Evolutionary conservation across 2,113 vertebrate genomes (phyloP), one percentile per base, ranked within the genome.

Genomic region (Cathartes aura): DNA sequence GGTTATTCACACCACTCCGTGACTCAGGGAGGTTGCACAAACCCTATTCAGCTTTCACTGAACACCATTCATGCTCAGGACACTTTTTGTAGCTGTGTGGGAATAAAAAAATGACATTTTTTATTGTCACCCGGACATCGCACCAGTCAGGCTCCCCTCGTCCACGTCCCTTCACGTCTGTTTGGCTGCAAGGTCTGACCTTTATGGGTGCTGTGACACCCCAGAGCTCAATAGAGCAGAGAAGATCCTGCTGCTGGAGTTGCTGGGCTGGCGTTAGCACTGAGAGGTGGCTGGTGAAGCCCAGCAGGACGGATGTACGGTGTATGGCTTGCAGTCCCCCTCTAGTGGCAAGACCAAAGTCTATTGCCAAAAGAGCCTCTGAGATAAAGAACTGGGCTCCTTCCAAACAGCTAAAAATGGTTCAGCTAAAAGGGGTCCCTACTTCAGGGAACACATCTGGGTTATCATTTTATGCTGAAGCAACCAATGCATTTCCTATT

Each of bases 271-370:
- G 21, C 21, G 45, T 9, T 4, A 13, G 64, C 71, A 21, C 45
- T 4, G 16, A 8, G 11, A 24, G 12, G 43, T 3, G 45, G 18
- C 48, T 23, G 62, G 72, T 5, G n/a, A 66, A 55, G 47, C 29
- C 59, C 47, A 16, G 47, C 21, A 56, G 42, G 26, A 53, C 0
- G 18, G 62, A 32, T 4, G 9, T 2, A 48, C 2, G 0, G 53
- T 58, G 30, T 4, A 38, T 0, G 20, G 93, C 4, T 1, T 74
- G 53, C 78, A 90, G 74, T 70, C 94, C 76, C 92, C 96, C 87
- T 96, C 96, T 96, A 95, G 91, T 76, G 95, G 96, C 50, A 80
- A 64, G 40, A 74, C 22, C 36, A 17, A 92, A 64, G n/a, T 40
- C 74, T 24, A 32, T 11, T 14, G 26, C 23, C 7, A 2, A 60